phyloP scores from a whole-genome alignment of 2,797 vertebrate genomes.

The Sebastiscus albofasciatus region DNA sequence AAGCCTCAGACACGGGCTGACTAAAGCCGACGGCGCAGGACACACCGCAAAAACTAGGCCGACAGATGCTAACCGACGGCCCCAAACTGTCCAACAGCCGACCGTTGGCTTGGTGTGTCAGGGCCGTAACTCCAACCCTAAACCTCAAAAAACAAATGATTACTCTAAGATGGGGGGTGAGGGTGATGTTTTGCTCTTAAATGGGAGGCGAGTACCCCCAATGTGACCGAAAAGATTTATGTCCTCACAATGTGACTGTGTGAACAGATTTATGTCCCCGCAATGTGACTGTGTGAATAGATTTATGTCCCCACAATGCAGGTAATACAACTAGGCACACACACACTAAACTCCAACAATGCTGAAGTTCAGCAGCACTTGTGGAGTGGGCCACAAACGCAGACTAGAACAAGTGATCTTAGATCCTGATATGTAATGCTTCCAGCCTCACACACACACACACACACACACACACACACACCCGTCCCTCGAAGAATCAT shows the following conservation, averaged over 20 bases:
- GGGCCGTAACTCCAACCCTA: neutral
- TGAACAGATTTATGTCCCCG: neutral
- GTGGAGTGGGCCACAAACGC: constrained; percentile 5
- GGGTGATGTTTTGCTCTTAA: neutral
- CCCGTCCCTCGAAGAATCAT: constrained; percentile 45
- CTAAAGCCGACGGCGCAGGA: too few relatives aligned
- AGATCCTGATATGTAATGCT: constrained; percentile 2
- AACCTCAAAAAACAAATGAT: neutral
- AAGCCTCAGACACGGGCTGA: too few relatives aligned
- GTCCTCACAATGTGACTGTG: neutral
- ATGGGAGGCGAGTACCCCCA: neutral
- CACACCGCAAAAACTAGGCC: too few relatives aligned
- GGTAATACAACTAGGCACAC: neutral
- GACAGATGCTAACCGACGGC: too few relatives aligned
- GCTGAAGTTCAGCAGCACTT: constrained; percentile 11
- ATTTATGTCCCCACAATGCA: neutral
- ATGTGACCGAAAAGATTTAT: neutral
- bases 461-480: constrained; percentile 7
- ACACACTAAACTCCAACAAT: neutral
- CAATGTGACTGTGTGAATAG: neutral
- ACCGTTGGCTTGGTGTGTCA: too few relatives aligned
- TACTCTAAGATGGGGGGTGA: too few relatives aligned
- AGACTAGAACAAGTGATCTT: constrained; percentile 14
- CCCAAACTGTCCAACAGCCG: too few relatives aligned
- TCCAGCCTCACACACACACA: neutral